Conservation (phyloP, 2,888 invertebrate genomes). For the Belgica antarctica region DNA sequence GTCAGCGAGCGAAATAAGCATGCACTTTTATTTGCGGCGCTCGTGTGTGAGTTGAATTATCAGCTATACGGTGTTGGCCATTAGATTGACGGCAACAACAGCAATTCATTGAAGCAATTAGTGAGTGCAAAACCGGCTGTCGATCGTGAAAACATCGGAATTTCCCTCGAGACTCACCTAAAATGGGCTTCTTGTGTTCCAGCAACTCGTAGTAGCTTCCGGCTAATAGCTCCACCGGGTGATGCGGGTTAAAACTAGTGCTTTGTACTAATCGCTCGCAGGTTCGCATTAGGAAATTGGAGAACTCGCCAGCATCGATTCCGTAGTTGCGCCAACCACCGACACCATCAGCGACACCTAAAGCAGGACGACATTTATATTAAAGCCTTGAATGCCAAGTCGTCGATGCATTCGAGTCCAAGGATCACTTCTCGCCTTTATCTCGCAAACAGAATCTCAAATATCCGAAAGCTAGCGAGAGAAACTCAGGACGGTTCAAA, state of each 20-base stretch:
- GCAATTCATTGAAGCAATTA: no score
- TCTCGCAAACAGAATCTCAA: no score
- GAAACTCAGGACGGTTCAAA: conserved; percentile 31
- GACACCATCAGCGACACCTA: conserved; percentile 98
- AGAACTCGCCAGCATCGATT: conserved; percentile 95
- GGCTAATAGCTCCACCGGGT: conserved; percentile 85
- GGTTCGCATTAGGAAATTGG: conserved; percentile 88
- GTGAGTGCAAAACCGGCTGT: not conserved
- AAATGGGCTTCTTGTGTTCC: conserved; percentile 86
- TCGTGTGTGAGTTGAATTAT: conserved; percentile 9
- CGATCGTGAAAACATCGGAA: no score
- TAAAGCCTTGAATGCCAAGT: no score
- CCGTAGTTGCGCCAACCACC: conserved; percentile 98
- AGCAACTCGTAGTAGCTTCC: conserved; percentile 88
- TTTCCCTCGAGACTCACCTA: conserved; percentile 67
- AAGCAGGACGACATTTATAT: conserved; percentile 46
- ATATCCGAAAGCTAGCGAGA: not conserved
- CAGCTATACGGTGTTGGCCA: not conserved
- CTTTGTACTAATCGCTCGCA: conserved; percentile 88
- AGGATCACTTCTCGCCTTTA: conserved; percentile 9
- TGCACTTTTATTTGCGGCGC: not conserved
- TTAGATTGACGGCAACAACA: not conserved
- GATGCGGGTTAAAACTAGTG: conserved; percentile 81
- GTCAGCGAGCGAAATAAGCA: not conserved
- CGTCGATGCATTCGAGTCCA: no score